These are phyloP conservation scores for Agrochola lychnidis DNA, from an alignment of 2,888 invertebrate genomes.

Conservation along the genomic window DNA sequence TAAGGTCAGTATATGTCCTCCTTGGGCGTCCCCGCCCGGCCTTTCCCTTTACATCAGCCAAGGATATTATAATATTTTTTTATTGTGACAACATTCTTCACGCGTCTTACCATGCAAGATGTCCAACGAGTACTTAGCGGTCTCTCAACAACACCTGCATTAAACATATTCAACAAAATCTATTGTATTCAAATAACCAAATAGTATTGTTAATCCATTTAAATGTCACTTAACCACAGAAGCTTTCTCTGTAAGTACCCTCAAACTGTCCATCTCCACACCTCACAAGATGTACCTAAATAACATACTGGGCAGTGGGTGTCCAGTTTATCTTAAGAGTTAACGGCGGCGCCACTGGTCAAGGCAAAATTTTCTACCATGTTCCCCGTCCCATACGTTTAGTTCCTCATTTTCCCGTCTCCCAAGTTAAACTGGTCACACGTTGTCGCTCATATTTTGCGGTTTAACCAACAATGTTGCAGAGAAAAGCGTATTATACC, in stretches of 20 bases:
- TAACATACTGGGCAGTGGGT: not conserved
- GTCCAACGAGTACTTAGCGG: not conserved
- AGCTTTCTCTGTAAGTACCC: conserved; percentile 38
- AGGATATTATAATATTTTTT: not conserved
- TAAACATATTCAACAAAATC: not conserved
- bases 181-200: conserved; percentile 31
- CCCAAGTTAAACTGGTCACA: conserved; percentile 4
- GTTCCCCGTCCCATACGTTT: not conserved
- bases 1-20: no score
- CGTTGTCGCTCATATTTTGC: conserved; percentile 31
- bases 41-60: no score
- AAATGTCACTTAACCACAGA: conserved; percentile 17
- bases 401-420: conserved; percentile 12
- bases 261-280: conserved; percentile 19
- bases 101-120: not conserved
- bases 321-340: not conserved
- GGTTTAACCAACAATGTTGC: conserved; percentile 41
- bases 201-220: conserved; percentile 14
- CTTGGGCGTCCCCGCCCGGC: no score
- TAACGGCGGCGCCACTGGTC: conserved; percentile 6
- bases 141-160: not conserved
- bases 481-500: conserved; percentile 37
- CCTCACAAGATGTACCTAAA: not conserved
- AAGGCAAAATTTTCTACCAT: not conserved
- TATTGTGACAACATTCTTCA: not conserved